Percentiles rank a stretch among this genome's conserved stretches.
Evolutionary conservation across 2,888 invertebrate species (phyloP).

Genomic region (Tenthredo scrophulariae): DNA sequence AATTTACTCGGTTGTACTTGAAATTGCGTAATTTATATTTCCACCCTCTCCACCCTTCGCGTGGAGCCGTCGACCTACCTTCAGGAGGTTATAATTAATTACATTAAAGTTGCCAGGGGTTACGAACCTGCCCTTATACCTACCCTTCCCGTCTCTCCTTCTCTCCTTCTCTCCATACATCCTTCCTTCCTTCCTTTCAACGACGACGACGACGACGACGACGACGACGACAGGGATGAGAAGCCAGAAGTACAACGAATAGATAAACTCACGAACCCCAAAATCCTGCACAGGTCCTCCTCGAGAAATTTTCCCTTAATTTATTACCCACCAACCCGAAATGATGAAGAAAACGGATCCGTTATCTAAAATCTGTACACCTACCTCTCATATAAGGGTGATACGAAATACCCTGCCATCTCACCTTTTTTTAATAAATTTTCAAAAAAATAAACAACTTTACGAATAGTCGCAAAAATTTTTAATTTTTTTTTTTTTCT

Average conservation of each 20-base stretch:
- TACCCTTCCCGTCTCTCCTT: background rate
- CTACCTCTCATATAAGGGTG: background rate
- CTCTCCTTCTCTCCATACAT: background rate
- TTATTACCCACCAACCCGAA: background rate
- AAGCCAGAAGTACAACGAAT: slow-evolving; percentile 19
- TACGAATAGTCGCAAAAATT: too few species aligned
- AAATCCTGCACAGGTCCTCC: background rate
- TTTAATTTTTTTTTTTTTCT: background rate
- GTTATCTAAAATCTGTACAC: background rate
- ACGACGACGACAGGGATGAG: slow-evolving; percentile 16
- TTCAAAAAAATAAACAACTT: too few species aligned
- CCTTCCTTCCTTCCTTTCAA: background rate
- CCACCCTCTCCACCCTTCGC: background rate
- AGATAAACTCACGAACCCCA: slow-evolving; percentile 16
- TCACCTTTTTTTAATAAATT: too few species aligned
- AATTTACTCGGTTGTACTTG: slow-evolving; percentile 48
- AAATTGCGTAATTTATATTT: slow-evolving; percentile 52
- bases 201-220: background rate
- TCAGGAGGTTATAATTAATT: slow-evolving; percentile 50
- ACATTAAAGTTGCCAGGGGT: slow-evolving; percentile 49
- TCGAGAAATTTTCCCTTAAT: slow-evolving; percentile 5
- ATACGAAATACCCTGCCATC: too few species aligned
- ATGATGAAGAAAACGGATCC: background rate
- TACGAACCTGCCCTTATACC: slow-evolving; percentile 9
- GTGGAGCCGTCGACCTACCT: slow-evolving; percentile 2